These are phyloP conservation scores for Drosophila paramelanica DNA, from an alignment of 2,888 invertebrate species.

Conservation along the genomic window DNA sequence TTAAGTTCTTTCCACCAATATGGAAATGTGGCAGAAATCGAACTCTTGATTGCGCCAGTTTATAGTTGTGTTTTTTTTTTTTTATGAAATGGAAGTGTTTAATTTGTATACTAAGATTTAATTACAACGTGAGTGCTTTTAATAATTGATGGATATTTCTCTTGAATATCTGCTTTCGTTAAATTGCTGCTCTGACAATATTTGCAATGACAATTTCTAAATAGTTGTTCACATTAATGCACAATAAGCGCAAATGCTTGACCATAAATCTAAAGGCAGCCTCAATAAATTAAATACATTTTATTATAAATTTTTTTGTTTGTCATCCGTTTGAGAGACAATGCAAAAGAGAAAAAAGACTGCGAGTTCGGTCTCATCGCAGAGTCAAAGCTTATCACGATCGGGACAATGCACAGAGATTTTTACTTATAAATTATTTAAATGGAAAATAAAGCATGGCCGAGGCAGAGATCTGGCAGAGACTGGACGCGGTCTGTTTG, in stretches of 20 bases:
- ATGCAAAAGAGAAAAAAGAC: constrained; percentile 31
- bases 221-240: constrained; percentile 68
- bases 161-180: no score
- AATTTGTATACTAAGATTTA: neutral
- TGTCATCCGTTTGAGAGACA: constrained; percentile 24
- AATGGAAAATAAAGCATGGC: constrained; percentile 71
- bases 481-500: constrained; percentile 74
- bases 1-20: constrained; percentile 42
- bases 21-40: constrained; percentile 21
- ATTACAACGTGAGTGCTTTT: neutral
- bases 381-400: constrained; percentile 67
- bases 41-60: constrained; percentile 16
- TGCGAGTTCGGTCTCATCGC: constrained; percentile 34
- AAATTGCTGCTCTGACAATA: constrained; percentile 1
- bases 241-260: constrained; percentile 57
- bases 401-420: constrained; percentile 66
- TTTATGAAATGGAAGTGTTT: neutral
- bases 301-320: constrained; percentile 40
- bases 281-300: constrained; percentile 74
- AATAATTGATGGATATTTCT: no score
- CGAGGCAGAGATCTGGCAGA: constrained; percentile 12
- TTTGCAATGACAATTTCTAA: constrained; percentile 35
- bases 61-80: constrained; percentile 5
- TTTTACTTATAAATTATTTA: constrained; percentile 76
- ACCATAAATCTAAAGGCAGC: constrained; percentile 59